A percentile compares a stretch with the other conserved stretches of the same genome.
Evolutionary conservation across 2,113 vertebrate species (phyloP).

Genomic region (Vicugna pacos): DNA sequence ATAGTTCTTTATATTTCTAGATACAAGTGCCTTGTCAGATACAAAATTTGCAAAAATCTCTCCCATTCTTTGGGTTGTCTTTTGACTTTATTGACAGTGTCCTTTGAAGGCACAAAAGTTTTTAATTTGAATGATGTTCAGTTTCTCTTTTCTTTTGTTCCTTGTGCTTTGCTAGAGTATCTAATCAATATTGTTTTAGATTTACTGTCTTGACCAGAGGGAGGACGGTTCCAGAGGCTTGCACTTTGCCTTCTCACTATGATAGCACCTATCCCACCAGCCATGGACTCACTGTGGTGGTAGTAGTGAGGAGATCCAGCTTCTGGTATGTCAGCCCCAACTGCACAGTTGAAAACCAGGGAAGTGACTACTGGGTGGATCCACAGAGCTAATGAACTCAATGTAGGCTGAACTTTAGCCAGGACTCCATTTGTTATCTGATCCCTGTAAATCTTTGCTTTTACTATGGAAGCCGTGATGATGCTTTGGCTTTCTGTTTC

Average conservation of each 20-base stretch:
- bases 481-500: constrained; percentile 5
- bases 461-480: background rate
- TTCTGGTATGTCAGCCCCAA: background rate
- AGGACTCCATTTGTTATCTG: background rate
- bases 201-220: background rate
- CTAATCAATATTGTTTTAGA: background rate
- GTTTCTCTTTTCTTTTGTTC: constrained; percentile 35
- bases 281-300: background rate
- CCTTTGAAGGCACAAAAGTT: background rate
- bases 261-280: background rate
- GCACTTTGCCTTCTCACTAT: background rate
- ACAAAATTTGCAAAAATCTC: background rate
- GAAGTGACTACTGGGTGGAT: background rate
- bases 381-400: background rate
- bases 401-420: background rate
- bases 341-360: background rate
- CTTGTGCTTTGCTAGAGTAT: background rate
- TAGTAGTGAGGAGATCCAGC: background rate
- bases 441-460: background rate
- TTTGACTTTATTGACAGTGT: background rate
- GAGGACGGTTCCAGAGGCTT: background rate
- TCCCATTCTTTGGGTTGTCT: background rate
- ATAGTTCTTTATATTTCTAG: constrained; percentile 18
- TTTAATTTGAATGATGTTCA: background rate
- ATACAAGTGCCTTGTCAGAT: background rate